A percentile compares a stretch with the other conserved stretches of the same genome.
Conservation (phyloP, 2,888 invertebrate species). For the Unio delphinus region DNA sequence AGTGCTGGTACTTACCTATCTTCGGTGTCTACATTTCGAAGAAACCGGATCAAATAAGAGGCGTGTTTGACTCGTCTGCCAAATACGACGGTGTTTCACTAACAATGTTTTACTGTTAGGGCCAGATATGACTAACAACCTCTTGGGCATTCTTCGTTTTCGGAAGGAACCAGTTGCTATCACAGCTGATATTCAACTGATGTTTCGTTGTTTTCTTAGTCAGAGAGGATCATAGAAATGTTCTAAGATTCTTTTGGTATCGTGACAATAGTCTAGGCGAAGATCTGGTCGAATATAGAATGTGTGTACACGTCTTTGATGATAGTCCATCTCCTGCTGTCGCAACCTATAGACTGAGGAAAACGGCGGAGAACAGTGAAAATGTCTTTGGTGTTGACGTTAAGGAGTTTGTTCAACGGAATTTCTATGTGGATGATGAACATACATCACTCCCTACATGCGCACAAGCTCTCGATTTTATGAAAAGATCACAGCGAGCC, state of each 20-base stretch:
- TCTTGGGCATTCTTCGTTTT: slow-evolving; percentile 16
- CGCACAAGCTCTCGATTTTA: slow-evolving; percentile 1
- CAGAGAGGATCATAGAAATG: background rate
- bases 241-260: slow-evolving; percentile 29
- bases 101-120: slow-evolving; percentile 8
- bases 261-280: slow-evolving; percentile 18
- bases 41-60: slow-evolving; percentile 11
- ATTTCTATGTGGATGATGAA: too few species aligned
- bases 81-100: slow-evolving; percentile 7
- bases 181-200: slow-evolving; percentile 28
- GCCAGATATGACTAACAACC: slow-evolving; percentile 12
- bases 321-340: slow-evolving; percentile 17
- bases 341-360: slow-evolving; percentile 13
- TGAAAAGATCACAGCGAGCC: slow-evolving; percentile 23
- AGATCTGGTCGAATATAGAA: slow-evolving; percentile 19
- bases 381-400: background rate
- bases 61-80: slow-evolving; percentile 15
- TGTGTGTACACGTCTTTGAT: slow-evolving; percentile 4
- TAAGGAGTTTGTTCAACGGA: background rate
- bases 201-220: slow-evolving; percentile 35
- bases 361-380: background rate
- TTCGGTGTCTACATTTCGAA: slow-evolving; percentile 17
- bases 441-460: too few species aligned
- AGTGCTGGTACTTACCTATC: slow-evolving; percentile 21
- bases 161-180: slow-evolving; percentile 17